Conservation (phyloP, 2,113 vertebrate genomes). For the Hoplias malabaricus region DNA sequence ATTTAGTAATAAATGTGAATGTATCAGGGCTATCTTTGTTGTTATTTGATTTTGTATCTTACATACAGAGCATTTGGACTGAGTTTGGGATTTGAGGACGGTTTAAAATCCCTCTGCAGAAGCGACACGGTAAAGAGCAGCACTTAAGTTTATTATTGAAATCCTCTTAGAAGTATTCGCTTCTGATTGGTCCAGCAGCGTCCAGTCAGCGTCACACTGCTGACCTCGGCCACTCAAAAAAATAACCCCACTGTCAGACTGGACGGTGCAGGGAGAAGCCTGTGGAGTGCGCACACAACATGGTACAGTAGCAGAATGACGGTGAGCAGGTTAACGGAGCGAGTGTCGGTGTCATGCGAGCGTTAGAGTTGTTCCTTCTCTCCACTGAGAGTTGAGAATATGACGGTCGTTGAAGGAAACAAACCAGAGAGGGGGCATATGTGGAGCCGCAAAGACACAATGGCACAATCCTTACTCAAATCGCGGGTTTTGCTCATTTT, state of each 20-base stretch:
- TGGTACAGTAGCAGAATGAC: no score
- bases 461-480: background rate
- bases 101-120: background rate
- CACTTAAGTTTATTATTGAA: slow-evolving; percentile 21
- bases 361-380: background rate
- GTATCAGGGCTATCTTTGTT: no score
- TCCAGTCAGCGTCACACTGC: slow-evolving; percentile 10
- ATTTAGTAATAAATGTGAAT: no score
- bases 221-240: no score
- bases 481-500: slow-evolving; percentile 29
- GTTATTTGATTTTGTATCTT: no score
- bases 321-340: background rate
- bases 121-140: background rate
- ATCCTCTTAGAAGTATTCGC: slow-evolving; percentile 4
- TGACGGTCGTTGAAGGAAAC: background rate
- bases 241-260: background rate
- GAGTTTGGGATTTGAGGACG: no score
- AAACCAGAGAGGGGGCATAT: slow-evolving; percentile 6
- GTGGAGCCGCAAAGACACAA: slow-evolving; percentile 12
- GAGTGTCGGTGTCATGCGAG: no score
- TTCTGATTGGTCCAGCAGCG: slow-evolving; percentile 22
- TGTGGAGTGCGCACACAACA: no score
- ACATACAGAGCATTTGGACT: no score
- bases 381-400: background rate
- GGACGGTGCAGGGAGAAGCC: no score